Conservation (phyloP, 1,140 invertebrate species). For the Brachionus rotundiformis region DNA sequence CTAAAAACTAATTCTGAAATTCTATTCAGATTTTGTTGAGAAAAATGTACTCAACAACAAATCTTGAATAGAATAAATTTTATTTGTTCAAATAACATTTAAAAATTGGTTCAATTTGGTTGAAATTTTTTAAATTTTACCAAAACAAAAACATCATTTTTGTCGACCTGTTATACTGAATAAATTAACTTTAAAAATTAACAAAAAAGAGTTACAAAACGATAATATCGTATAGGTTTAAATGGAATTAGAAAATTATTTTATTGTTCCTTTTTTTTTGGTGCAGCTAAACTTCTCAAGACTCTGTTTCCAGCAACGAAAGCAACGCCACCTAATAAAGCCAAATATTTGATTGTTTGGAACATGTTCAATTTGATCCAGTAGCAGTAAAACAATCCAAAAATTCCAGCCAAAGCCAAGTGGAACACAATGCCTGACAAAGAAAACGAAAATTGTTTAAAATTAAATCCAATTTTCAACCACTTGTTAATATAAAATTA, state of each 20-base stretch:
- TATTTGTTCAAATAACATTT: constrained; percentile 10
- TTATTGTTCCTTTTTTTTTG: constrained; percentile 47
- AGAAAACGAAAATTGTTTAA: constrained; percentile 78
- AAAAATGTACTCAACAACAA: neutral
- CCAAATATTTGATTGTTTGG: constrained; percentile 83
- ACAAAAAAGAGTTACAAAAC: constrained; percentile 32
- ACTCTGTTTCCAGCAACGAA: constrained; percentile 89
- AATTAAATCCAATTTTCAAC: constrained; percentile 83
- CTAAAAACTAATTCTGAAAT: neutral
- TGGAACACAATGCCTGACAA: constrained; percentile 83
- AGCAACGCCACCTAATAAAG: constrained; percentile 77
- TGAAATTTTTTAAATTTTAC: neutral
- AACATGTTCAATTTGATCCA: constrained; percentile 94
- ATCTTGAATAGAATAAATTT: neutral
- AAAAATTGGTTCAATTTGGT: neutral
- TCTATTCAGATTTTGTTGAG: neutral
- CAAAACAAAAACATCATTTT: neutral
- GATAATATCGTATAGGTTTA: constrained; percentile 29
- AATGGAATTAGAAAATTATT: constrained; percentile 15
- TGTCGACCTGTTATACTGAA: constrained; percentile 3
- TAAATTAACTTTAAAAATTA: constrained; percentile 21
- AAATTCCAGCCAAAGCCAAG: constrained; percentile 76
- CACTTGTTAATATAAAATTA: constrained; percentile 68
- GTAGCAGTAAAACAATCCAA: constrained; percentile 82
- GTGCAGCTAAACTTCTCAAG: constrained; percentile 19